Evolutionary conservation across 92 coral and sea anemone genomes (phyloP).

Genomic region (Zoanthus sociatus): DNA sequence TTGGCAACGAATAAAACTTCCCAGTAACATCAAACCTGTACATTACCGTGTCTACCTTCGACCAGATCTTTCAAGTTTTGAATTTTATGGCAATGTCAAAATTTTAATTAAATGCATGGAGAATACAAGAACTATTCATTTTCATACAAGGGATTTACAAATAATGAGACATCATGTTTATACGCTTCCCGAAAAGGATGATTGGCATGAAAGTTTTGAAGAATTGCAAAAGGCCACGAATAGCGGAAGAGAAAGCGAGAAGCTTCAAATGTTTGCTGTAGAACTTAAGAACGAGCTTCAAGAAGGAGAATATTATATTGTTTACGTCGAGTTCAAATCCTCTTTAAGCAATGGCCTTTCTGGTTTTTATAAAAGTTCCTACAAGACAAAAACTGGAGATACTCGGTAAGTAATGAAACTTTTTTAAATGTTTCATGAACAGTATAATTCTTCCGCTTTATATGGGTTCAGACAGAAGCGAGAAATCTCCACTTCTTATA

Average conservation of each 20-base stretch:
- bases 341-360: slow-evolving; percentile 71
- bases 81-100: slow-evolving; percentile 76
- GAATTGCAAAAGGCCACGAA: background rate
- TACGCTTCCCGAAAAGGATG: slow-evolving; percentile 4
- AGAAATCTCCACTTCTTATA: too few relatives aligned
- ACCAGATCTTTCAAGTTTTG: slow-evolving; percentile 78
- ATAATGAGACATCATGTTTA: slow-evolving; percentile 34
- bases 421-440: too few relatives aligned
- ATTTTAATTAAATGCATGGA: slow-evolving; percentile 65
- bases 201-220: background rate
- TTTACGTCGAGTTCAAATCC: slow-evolving; percentile 64
- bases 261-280: slow-evolving; percentile 71
- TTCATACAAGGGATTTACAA: slow-evolving; percentile 72
- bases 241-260: slow-evolving; percentile 43
- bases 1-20: slow-evolving; percentile 72
- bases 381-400: slow-evolving; percentile 70
- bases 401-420: slow-evolving; percentile 62
- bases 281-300: slow-evolving; percentile 57
- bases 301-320: slow-evolving; percentile 54
- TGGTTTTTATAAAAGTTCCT: slow-evolving; percentile 92
- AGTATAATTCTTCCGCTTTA: too few relatives aligned
- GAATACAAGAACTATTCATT: slow-evolving; percentile 63
- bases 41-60: slow-evolving; percentile 76
- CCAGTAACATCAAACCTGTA: slow-evolving; percentile 70
- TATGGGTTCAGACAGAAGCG: too few relatives aligned